Conservation (phyloP, 2,797 vertebrate genomes). For the Anomalospiza imberbis region DNA sequence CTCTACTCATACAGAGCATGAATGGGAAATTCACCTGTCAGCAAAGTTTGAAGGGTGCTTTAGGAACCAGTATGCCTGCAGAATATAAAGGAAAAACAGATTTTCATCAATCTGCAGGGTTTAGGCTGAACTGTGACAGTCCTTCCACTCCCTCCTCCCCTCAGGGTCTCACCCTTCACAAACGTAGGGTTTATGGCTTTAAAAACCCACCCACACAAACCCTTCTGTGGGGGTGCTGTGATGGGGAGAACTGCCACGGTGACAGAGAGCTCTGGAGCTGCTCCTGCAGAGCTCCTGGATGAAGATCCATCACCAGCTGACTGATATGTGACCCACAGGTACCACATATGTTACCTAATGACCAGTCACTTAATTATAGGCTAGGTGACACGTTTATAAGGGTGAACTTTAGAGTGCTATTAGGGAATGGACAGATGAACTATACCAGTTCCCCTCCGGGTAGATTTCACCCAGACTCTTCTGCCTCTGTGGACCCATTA, state of each 20-base stretch:
- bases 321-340: constrained; percentile 89
- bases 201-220: neutral
- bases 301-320: constrained; percentile 86
- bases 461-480: constrained; percentile 84
- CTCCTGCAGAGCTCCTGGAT: constrained; percentile 79
- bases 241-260: neutral
- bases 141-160: neutral
- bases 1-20: neutral
- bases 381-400: constrained; percentile 97
- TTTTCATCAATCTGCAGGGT: neutral
- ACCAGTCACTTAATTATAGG: constrained; percentile 88
- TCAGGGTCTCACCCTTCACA: neutral
- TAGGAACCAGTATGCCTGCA: neutral
- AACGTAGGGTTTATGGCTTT: neutral
- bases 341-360: constrained; percentile 85
- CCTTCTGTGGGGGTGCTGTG: neutral
- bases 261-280: constrained; percentile 63
- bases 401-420: constrained; percentile 95
- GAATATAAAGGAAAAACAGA: neutral
- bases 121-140: neutral
- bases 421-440: constrained; percentile 85
- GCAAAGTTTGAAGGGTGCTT: neutral
- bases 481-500: constrained; percentile 87
- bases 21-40: neutral
- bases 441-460: constrained; percentile 78